These are phyloP conservation scores for Leptopterna dolabrata DNA, from an alignment of 2,888 invertebrate species.

Conservation along the genomic window DNA sequence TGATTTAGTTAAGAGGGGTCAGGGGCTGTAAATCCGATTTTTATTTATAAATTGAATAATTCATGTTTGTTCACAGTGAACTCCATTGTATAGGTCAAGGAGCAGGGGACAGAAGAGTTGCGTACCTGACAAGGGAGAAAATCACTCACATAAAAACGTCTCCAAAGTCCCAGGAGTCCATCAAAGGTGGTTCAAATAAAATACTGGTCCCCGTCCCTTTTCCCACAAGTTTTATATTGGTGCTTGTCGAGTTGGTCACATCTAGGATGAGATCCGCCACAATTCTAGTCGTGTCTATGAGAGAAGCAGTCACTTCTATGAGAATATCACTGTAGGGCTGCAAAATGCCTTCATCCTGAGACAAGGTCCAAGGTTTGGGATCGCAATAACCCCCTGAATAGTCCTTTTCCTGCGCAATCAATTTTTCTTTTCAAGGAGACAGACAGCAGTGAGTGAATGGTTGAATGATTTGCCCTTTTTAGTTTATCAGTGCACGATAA, in stretches of 20 bases:
- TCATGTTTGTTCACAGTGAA: too few relatives aligned
- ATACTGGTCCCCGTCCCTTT: conserved; percentile 29
- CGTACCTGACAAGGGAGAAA: too few relatives aligned
- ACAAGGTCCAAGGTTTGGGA: conserved; percentile 21
- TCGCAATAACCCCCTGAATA: background rate
- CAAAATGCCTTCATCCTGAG: background rate
- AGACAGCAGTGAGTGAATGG: too few relatives aligned
- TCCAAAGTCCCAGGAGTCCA: conserved; percentile 37
- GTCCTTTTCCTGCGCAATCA: background rate
- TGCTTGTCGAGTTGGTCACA: background rate
- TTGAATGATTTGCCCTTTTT: too few relatives aligned
- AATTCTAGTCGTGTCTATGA: conserved; percentile 17
- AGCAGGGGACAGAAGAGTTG: too few relatives aligned
- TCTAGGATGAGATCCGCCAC: background rate
- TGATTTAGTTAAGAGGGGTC: too few relatives aligned
- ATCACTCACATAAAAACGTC: conserved; percentile 45
- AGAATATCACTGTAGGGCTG: background rate
- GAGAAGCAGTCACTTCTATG: conserved; percentile 18
- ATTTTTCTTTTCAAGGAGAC: too few relatives aligned
- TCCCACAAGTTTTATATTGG: background rate
- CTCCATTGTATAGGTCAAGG: too few relatives aligned
- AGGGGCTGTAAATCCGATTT: too few relatives aligned
- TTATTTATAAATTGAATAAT: too few relatives aligned
- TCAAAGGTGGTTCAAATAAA: conserved; percentile 27
- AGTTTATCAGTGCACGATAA: too few relatives aligned